Base-by-base conservation (phyloP, 1,140 invertebrate species). In the Cyclargus thomasi region DNA sequence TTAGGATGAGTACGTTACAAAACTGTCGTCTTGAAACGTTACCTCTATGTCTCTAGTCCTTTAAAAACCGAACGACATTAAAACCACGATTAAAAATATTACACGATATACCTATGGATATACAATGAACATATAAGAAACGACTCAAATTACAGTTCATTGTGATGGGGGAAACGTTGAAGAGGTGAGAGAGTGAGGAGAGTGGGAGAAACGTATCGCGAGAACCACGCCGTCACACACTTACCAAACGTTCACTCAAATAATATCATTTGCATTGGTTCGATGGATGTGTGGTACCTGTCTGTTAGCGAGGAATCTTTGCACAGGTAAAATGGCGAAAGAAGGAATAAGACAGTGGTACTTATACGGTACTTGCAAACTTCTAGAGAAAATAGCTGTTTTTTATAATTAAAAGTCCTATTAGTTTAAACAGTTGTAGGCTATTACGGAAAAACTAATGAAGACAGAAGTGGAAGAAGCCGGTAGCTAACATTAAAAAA, bases 291-390 rank as follows among this genome's bases (percentile, higher is more conserved):
- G 72, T 75, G n/a, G n/a, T 63, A 70, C 53, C 64, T 65, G 65
- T 72, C 70, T 68, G 67, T 67, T 39, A 22, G 67, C 72, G 65
- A 65, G 67, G 67, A 59, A 67, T 72, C 62, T 62, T 55, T 71
- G 47, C 29, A 66, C 53, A 69, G 70, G 80, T 77, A 83, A 75
- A 79, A 77, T 22, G 20, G 79, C 39, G 39, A 47, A 16, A 47
- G 14, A 47, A 47, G 11, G 39, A 16, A 47, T 47, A 47, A 47
- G 39, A 14, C 10, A 47, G n/a, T n/a, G n/a, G n/a, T n/a, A n/a
- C n/a, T n/a, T n/a, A n/a, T n/a, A n/a, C n/a, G n/a, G n/a, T n/a
- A n/a, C n/a, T n/a, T n/a, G n/a, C n/a, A n/a, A n/a, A n/a, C n/a
- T n/a, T n/a, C n/a, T n/a, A n/a, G n/a, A n/a, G n/a, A n/a, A n/a